A percentile compares a stretch with the other conserved stretches of the same genome.
phyloP scores from a whole-genome alignment of 2,888 invertebrate species.

The Euphydryas editha region DNA sequence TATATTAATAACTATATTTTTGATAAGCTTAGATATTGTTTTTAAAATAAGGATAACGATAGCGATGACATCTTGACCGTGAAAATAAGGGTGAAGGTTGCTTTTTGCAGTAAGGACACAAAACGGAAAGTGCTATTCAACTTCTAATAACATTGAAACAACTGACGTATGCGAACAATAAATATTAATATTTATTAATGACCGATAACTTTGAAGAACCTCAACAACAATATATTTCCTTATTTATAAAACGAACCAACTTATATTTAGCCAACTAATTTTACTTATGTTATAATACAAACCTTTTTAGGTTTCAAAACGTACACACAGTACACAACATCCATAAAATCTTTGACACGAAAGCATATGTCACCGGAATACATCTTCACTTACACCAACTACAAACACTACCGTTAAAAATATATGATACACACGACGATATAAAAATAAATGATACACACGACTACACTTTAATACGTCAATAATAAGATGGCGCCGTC shows the following conservation, averaged over 20 bases:
- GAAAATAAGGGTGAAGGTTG: conserved; percentile 37
- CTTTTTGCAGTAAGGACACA: conserved; percentile 34
- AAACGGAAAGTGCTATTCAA: conserved; percentile 25
- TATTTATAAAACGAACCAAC: conserved; percentile 5
- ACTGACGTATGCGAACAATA: conserved; percentile 23
- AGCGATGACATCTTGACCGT: conserved; percentile 30
- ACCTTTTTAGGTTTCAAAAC: conserved; percentile 45
- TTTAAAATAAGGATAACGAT: conserved; percentile 1
- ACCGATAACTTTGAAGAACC: conserved; percentile 14
- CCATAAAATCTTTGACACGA: conserved; percentile 71
- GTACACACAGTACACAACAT: conserved; percentile 75
- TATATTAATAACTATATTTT: neutral
- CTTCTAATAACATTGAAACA: conserved; percentile 17
- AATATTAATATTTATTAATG: conserved; percentile 22
- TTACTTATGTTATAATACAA: conserved; percentile 17
- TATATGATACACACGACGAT: conserved; percentile 16
- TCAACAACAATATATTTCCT: conserved; percentile 21
- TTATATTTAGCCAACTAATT: neutral
- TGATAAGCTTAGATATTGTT: neutral
- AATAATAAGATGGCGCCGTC: conserved; percentile 5
- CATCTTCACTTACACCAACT: conserved; percentile 51
- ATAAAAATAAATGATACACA: conserved; percentile 12
- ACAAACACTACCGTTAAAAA: conserved; percentile 14
- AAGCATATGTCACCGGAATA: conserved; percentile 67
- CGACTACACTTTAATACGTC: conserved; percentile 20